Conservation (phyloP, 2,797 vertebrate species). For the Hoplostethus mediterraneus region DNA sequence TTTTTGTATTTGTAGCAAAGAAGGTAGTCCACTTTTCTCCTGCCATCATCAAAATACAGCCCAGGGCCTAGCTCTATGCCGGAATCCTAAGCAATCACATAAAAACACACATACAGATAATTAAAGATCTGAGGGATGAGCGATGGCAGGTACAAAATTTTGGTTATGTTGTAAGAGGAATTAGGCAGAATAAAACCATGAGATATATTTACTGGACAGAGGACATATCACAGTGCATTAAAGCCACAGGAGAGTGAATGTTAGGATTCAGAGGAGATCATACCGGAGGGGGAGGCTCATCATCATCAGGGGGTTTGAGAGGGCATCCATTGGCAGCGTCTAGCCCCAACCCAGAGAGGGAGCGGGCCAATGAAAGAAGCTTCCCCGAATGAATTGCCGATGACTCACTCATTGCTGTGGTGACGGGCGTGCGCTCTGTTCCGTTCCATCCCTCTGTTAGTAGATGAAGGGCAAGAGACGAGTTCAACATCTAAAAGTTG, state of each 20-base stretch:
- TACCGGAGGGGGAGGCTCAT: conserved; percentile 71
- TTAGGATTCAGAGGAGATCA: background rate
- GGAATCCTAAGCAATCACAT: conserved; percentile 71
- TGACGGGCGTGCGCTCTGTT: conserved; percentile 74
- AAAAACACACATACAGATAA: conserved; percentile 7
- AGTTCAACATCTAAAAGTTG: background rate
- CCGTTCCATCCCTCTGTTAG: conserved; percentile 85
- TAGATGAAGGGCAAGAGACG: conserved; percentile 16
- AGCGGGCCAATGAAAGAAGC: conserved; percentile 85
- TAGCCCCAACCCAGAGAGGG: conserved; percentile 68
- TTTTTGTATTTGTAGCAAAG: conserved; percentile 92
- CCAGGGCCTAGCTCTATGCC: conserved; percentile 80
- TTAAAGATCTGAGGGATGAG: conserved; percentile 1
- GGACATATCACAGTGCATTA: background rate
- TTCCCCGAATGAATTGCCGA: conserved; percentile 78
- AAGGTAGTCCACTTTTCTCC: conserved; percentile 94
- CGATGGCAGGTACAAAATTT: background rate
- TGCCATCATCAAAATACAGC: conserved; percentile 90
- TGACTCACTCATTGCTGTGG: conserved; percentile 75
- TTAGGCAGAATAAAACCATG: background rate
- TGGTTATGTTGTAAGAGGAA: background rate
- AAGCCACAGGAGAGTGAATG: background rate
- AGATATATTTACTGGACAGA: background rate
- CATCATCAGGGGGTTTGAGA: conserved; percentile 41
- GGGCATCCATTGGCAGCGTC: conserved; percentile 72